Conservation (phyloP, 2,797 vertebrate genomes). For the Enteromius paludinosus region DNA sequence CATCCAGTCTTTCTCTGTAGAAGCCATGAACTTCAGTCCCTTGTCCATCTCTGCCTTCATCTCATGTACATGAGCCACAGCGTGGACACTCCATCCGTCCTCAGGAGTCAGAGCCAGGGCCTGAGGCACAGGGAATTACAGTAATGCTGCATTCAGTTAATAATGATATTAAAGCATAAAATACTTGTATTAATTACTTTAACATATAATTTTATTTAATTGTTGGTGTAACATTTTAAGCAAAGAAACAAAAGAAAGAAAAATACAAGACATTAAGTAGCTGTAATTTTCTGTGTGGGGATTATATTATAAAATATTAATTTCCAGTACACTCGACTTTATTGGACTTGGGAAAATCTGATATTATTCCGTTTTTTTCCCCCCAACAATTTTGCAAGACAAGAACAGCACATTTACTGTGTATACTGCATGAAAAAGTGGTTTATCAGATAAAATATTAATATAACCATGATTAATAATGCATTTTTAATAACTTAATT, state of each 20-base stretch:
- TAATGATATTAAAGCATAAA: neutral
- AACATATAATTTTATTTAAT: neutral
- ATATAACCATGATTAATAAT: neutral
- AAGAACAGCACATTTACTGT: neutral
- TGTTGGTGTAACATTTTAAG: neutral
- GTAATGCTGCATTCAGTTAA: neutral
- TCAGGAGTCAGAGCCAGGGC: conserved; percentile 81
- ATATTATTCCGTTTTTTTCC: neutral
- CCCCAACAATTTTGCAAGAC: neutral
- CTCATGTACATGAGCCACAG: conserved; percentile 90
- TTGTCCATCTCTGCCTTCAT: conserved; percentile 88
- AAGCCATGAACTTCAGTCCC: conserved; percentile 88
- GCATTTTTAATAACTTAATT: neutral
- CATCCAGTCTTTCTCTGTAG: conserved; percentile 88
- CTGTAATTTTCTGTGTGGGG: neutral
- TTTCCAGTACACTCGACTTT: neutral
- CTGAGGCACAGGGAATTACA: conserved; percentile 66
- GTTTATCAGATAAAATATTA: conserved; percentile 6
- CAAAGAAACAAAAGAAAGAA: neutral
- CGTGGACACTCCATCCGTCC: conserved; percentile 90
- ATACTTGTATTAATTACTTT: neutral
- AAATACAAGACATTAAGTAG: neutral
- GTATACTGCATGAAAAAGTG: neutral
- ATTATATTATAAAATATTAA: neutral
- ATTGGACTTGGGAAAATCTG: neutral